Evolutionary conservation across 2,797 vertebrate genomes (phyloP), one percentile per base, ranked within the genome.

Genomic region (Phaenicophaeus curvirostris): DNA sequence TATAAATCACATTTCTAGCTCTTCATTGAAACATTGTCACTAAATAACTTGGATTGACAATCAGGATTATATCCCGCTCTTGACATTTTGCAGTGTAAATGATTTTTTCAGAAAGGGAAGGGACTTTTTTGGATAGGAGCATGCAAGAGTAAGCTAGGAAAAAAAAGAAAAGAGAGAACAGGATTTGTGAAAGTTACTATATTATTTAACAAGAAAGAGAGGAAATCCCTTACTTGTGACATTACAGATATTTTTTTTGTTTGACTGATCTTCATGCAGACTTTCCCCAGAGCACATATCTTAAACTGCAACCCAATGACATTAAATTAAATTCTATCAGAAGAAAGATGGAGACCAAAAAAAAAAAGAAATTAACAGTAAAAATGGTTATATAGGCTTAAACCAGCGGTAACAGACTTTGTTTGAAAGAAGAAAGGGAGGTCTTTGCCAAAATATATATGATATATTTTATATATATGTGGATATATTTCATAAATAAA

Each of bases 401-500:
- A 83, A 92, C 72, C 5, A 28, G 51, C 27, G 69, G n/a, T 87
- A 87, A 87, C 50, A 62, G 55, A 54, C 84, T 90, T 95, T 87
- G 66, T 76, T 65, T 75, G 90, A 85, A 80, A 89, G 41, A 95
- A 95, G 75, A 96, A 94, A 90, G 90, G 94, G 67, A 96, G n/a
- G 61, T 87, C 61, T 96, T 94, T 92, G 84, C 92, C 87, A 93
- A 96, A 96, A 91, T 88, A 84, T 94, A 97, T 95, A 78, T 79
- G 79, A 92, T 95, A 95, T 96, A 95, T 91, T 95, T 96, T 96
- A 91, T 95, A 96, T 94, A 96, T 93, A 95, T 96, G 94, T 97
- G 86, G 87, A 91, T 97, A 96, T 97, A 85, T 91, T 95, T 95
- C 87, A 46, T 96, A 97, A 97, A 97, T 97, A 97, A 96, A 94